Conservation (phyloP, 2,797 vertebrate genomes). For the Coilia nasus region DNA sequence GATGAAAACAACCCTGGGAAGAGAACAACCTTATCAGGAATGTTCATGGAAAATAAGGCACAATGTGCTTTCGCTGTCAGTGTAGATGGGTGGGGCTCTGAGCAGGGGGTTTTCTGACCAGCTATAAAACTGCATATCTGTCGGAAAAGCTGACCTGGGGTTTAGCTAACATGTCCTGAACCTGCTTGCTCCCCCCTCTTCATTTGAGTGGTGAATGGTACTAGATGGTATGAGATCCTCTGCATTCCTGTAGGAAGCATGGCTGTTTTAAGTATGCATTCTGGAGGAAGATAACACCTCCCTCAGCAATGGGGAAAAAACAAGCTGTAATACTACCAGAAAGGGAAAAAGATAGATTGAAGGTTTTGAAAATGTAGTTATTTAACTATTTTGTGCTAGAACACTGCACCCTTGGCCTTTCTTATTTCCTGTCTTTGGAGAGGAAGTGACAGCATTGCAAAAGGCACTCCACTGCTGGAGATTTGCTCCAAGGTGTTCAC, state of each 20-base stretch:
- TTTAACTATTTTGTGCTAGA: slow-evolving; percentile 12
- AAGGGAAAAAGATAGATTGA: slow-evolving; percentile 39
- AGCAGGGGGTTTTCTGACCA: background rate
- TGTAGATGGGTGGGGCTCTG: background rate
- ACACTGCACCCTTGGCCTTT: slow-evolving; percentile 17
- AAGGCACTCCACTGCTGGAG: too few relatives aligned
- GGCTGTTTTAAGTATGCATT: background rate
- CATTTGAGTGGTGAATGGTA: slow-evolving; percentile 65
- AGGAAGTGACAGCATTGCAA: slow-evolving; percentile 54
- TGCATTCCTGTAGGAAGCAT: background rate
- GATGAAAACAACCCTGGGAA: slow-evolving; percentile 60
- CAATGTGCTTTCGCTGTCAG: slow-evolving; percentile 1
- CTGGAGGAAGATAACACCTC: slow-evolving; percentile 63
- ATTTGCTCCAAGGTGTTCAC: too few relatives aligned
- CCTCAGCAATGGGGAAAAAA: slow-evolving; percentile 51
- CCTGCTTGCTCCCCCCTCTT: slow-evolving; percentile 47
- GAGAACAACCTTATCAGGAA: slow-evolving; percentile 45
- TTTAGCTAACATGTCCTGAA: slow-evolving; percentile 30
- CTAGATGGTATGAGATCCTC: slow-evolving; percentile 48
- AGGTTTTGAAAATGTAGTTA: background rate
- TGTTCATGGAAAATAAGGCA: slow-evolving; percentile 21
- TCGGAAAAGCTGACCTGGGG: background rate
- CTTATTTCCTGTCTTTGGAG: slow-evolving; percentile 58
- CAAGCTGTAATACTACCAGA: slow-evolving; percentile 56
- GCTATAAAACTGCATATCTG: background rate